Evolutionary conservation across 2,113 vertebrate species (phyloP).

Genomic region (Nycticebus coucang): DNA sequence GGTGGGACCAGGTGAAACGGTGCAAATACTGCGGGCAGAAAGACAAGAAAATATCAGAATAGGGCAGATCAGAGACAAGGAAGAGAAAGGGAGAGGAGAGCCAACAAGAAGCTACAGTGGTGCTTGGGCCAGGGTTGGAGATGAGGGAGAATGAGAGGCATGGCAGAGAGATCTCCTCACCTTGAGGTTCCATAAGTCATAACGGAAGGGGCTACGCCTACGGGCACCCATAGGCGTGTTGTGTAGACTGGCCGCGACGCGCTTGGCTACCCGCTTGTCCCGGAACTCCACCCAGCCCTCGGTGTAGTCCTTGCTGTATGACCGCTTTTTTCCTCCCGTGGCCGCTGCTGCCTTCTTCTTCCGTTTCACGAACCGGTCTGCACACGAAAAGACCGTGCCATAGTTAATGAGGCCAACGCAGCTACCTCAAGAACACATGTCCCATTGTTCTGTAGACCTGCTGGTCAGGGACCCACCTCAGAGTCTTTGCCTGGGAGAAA

Average conservation of each 20-base stretch:
- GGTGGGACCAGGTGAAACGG: slow-evolving; percentile 94
- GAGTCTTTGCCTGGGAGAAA: not conserved
- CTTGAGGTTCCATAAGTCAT: slow-evolving; percentile 93
- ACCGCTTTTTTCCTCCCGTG: slow-evolving; percentile 83
- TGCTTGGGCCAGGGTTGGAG: rapidly evolving
- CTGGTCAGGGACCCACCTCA: not conserved
- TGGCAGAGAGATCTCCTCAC: slow-evolving; percentile 73
- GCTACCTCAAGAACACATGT: not conserved
- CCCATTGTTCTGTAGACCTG: not conserved
- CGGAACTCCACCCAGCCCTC: slow-evolving; percentile 96
- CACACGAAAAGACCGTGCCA: not conserved
- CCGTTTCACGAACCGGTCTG: slow-evolving; percentile 79
- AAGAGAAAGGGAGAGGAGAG: not conserved
- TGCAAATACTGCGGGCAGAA: slow-evolving; percentile 90
- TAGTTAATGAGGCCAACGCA: not conserved
- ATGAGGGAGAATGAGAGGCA: not conserved
- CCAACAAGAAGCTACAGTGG: not conserved
- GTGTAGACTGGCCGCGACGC: slow-evolving; percentile 89
- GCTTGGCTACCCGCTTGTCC: slow-evolving; percentile 92
- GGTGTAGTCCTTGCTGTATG: slow-evolving; percentile 87
- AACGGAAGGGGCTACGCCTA: slow-evolving; percentile 87
- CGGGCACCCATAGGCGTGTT: slow-evolving; percentile 90
- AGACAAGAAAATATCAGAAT: not conserved
- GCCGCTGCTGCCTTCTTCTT: slow-evolving; percentile 86
- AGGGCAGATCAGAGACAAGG: not conserved